Conservation (phyloP, 1,140 invertebrate genomes). For the Streblospio benedicti region DNA sequence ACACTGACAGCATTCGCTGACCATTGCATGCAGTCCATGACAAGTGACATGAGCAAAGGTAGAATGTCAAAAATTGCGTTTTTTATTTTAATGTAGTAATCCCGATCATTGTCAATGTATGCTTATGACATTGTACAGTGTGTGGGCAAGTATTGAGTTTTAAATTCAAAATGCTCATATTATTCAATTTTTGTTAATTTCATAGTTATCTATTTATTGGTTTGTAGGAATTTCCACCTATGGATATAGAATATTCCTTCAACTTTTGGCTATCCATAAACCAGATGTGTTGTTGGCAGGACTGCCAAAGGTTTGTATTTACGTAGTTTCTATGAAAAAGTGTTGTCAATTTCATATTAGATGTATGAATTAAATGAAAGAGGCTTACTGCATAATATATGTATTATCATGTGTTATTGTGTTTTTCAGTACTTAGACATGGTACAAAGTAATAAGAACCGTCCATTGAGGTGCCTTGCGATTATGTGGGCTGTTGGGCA, state of each 20-base stretch:
- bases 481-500: conserved; percentile 72
- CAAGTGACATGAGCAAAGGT: neutral
- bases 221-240: conserved; percentile 26
- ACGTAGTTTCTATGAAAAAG: neutral
- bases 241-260: conserved; percentile 39
- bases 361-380: too few species aligned
- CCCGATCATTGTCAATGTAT: too few species aligned
- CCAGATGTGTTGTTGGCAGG: conserved; percentile 24
- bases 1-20: conserved; percentile 30
- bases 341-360: too few species aligned
- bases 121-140: too few species aligned
- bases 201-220: too few species aligned
- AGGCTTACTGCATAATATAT: too few species aligned
- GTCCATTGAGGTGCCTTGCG: conserved; percentile 64
- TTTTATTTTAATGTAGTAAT: too few species aligned
- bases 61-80: too few species aligned
- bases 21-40: conserved; percentile 34
- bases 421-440: conserved; percentile 34
- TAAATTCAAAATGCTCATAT: too few species aligned
- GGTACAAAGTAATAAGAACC: conserved; percentile 56
- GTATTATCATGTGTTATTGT: conserved; percentile 10
- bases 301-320: conserved; percentile 24
- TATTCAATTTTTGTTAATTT: too few species aligned
- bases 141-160: too few species aligned
- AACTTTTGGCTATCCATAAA: conserved; percentile 28